A percentile compares a stretch with the other conserved stretches of the same genome.
These are phyloP conservation scores for Connochaetes taurinus DNA, from an alignment of 2,113 vertebrate species.

Conservation along the genomic window DNA sequence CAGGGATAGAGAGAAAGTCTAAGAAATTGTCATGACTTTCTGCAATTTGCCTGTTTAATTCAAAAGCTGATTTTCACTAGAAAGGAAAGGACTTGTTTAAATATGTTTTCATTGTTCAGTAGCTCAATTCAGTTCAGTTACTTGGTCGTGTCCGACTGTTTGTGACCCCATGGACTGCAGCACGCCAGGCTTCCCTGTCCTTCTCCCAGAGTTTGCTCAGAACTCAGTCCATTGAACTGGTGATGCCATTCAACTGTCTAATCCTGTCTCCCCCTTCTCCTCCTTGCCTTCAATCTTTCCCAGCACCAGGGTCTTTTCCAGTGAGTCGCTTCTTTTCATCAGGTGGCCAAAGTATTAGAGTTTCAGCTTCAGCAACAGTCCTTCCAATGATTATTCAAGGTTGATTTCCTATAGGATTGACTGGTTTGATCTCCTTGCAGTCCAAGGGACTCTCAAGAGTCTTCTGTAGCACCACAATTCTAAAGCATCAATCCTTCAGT, in stretches of 20 bases:
- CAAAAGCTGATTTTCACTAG: not conserved
- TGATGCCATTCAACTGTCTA: not conserved
- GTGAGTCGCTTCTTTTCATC: not conserved
- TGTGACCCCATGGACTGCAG: not conserved
- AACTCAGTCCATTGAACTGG: not conserved
- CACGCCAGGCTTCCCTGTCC: not conserved
- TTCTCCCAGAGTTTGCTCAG: not conserved
- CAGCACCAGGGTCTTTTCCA: not conserved
- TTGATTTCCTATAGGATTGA: not conserved
- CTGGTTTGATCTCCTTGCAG: not conserved
- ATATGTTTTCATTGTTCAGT: not conserved
- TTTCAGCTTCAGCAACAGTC: not conserved
- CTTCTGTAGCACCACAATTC: not conserved
- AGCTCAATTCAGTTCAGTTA: not conserved
- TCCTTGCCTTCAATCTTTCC: not conserved
- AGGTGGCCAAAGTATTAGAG: not conserved
- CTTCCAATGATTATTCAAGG: not conserved
- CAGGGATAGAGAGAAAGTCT: not conserved
- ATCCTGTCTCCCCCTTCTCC: not conserved
- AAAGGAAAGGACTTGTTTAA: not conserved
- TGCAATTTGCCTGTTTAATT: not conserved
- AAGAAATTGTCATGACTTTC: not conserved
- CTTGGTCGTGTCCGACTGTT: rapidly evolving
- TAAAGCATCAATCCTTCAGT: not conserved
- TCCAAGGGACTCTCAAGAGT: not conserved